Evolutionary conservation across 2,888 invertebrate genomes (phyloP).

Genomic region (Ephialtes manifestator): DNA sequence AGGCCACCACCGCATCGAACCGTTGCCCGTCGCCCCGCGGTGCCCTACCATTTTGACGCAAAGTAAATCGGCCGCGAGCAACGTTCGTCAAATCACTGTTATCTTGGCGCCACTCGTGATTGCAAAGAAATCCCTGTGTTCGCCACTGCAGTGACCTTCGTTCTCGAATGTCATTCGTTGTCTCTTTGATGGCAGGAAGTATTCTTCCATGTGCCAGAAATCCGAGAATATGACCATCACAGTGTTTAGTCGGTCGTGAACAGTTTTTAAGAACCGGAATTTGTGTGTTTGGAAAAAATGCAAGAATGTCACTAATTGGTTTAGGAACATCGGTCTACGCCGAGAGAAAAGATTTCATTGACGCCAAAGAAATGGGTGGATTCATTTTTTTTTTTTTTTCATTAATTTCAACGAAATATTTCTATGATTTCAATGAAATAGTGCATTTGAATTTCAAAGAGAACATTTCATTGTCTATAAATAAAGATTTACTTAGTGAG

Average conservation of each 20-base stretch:
- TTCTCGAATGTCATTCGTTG: constrained; percentile 1
- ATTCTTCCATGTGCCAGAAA: not conserved
- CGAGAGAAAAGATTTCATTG: too few species aligned
- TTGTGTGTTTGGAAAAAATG: not conserved
- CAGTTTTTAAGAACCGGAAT: not conserved
- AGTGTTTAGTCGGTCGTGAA: constrained; percentile 12
- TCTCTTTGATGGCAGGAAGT: constrained; percentile 2
- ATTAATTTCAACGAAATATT: too few species aligned
- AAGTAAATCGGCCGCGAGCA: constrained; percentile 71
- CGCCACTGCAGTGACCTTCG: not conserved
- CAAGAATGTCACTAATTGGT: not conserved
- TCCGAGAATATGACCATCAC: not conserved
- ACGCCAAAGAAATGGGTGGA: too few species aligned
- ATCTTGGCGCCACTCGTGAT: constrained; percentile 58
- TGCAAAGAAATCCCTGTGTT: constrained; percentile 12
- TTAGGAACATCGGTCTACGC: too few species aligned
- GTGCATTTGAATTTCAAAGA: too few species aligned
- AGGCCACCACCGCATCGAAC: not conserved
- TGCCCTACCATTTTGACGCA: constrained; percentile 65
- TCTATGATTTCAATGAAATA: too few species aligned
- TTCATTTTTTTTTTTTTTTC: too few species aligned
- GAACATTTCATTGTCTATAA: too few species aligned
- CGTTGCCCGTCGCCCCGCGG: constrained; percentile 28
- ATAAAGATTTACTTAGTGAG: too few species aligned
- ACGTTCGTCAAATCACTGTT: constrained; percentile 72